Evolutionary conservation across 2,888 invertebrate genomes (phyloP).

Genomic region (Stenichneumon culpator): DNA sequence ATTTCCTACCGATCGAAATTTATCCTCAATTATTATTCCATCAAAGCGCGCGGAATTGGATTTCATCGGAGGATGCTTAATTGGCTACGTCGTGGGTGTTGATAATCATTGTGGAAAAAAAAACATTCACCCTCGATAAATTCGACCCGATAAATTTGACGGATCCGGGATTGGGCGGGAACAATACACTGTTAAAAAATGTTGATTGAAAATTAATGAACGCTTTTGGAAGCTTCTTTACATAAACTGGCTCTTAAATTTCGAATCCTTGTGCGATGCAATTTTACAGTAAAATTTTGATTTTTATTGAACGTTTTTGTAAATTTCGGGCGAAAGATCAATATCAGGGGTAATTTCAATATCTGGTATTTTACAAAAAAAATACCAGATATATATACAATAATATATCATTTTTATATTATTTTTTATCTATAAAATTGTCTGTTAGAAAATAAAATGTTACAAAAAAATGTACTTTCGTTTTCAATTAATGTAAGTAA

Average conservation of each 20-base stretch:
- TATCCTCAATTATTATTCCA: conserved; percentile 55
- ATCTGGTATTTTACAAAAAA: background rate
- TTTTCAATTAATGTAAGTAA: too few species aligned
- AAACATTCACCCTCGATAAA: background rate
- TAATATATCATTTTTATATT: too few species aligned
- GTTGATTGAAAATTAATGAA: too few species aligned
- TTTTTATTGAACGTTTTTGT: too few species aligned
- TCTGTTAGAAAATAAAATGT: background rate
- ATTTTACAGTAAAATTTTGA: too few species aligned
- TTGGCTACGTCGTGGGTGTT: conserved; percentile 40
- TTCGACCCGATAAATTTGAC: background rate
- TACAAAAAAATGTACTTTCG: too few species aligned
- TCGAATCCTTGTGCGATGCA: too few species aligned
- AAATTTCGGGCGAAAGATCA: too few species aligned
- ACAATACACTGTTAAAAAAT: background rate
- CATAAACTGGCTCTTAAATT: too few species aligned
- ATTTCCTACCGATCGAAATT: conserved; percentile 45
- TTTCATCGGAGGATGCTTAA: conserved; percentile 43
- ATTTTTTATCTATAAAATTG: background rate
- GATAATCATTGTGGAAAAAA: background rate
- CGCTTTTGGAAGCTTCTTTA: too few species aligned
- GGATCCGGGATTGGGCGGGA: background rate
- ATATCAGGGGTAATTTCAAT: too few species aligned
- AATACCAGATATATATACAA: background rate
- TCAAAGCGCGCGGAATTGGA: conserved; percentile 25